Conservation (phyloP, 2,113 vertebrate genomes). For the Gymnobelideus leadbeateri region DNA sequence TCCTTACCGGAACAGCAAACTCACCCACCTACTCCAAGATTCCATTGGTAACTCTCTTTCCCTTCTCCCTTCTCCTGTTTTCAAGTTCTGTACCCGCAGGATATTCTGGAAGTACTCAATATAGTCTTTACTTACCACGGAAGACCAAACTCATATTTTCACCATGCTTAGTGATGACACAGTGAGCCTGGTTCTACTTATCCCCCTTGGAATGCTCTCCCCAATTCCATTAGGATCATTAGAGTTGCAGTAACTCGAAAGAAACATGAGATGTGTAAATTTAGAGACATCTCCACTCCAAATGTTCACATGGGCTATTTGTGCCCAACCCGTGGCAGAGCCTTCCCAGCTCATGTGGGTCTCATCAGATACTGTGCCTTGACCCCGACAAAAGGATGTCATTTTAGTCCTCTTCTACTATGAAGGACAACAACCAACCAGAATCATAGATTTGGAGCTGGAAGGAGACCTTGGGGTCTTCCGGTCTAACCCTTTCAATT, state of each 20-base stretch:
- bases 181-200: background rate
- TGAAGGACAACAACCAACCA: background rate
- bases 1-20: conserved; percentile 92
- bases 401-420: background rate
- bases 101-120: background rate
- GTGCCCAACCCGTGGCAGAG: background rate
- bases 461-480: background rate
- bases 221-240: background rate
- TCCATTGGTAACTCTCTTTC: conserved; percentile 82
- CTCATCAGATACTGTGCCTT: background rate
- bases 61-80: background rate
- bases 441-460: background rate
- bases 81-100: background rate
- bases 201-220: background rate
- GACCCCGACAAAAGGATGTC: background rate
- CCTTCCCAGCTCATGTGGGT: background rate
- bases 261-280: background rate
- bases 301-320: background rate
- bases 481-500: background rate
- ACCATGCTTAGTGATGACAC: background rate
- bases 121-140: background rate
- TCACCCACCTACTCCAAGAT: conserved; percentile 91
- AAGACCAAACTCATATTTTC: background rate
- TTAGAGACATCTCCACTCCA: background rate
- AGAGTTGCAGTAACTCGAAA: too few species aligned